Conservation (phyloP, 2,888 invertebrate species). For the Xestia c-nigrum region DNA sequence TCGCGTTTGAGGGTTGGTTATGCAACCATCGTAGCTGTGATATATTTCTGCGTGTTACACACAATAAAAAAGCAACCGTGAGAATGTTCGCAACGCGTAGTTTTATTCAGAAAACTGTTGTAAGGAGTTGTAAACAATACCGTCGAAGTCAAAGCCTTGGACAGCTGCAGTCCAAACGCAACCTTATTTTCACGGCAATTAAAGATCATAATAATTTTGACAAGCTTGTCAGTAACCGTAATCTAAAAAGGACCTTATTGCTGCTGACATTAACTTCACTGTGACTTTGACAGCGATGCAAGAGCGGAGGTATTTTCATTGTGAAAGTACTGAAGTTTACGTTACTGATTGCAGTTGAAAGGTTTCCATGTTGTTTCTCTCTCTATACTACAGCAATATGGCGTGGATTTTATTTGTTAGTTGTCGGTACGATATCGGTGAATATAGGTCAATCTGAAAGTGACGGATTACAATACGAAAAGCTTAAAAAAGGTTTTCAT, state of each 20-base stretch:
- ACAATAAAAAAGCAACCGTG: slow-evolving; percentile 60
- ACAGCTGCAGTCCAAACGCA: neutral
- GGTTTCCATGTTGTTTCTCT: slow-evolving; percentile 16
- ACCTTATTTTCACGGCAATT: neutral
- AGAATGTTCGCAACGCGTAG: slow-evolving; percentile 47
- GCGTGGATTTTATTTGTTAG: slow-evolving; percentile 4
- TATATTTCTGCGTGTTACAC: slow-evolving; percentile 61
- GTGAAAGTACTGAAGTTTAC: slow-evolving; percentile 15
- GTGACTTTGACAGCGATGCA: neutral
- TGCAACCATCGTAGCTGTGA: slow-evolving; percentile 55
- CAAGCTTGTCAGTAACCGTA: neutral
- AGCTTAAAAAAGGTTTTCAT: neutral
- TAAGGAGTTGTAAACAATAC: neutral
- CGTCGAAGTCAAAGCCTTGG: neutral
- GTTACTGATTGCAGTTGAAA: slow-evolving; percentile 32
- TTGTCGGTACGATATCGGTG: neutral
- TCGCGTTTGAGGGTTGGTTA: slow-evolving; percentile 60
- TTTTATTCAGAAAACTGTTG: slow-evolving; percentile 38
- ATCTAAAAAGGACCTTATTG: neutral
- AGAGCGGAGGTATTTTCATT: neutral
- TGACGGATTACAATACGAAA: neutral
- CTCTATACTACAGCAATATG: slow-evolving; percentile 3
- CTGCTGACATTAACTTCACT: neutral
- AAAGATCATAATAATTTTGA: neutral
- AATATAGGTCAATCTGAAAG: slow-evolving; percentile 16